Conservation (phyloP, 1,140 invertebrate genomes). For the Aphaenogaster floridana region DNA sequence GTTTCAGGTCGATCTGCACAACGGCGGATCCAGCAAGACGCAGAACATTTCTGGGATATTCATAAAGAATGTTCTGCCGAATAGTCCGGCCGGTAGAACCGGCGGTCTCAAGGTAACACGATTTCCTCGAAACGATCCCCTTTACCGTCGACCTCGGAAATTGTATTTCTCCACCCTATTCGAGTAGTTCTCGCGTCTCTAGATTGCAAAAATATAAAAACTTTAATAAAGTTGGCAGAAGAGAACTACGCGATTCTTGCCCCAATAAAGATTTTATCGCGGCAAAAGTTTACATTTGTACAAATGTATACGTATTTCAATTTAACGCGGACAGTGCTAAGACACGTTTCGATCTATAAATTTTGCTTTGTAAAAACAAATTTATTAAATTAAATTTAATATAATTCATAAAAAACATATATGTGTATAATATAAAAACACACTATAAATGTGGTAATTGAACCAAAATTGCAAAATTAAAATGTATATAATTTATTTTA, state of each 20-base stretch:
- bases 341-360: background rate
- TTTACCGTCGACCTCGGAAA: conserved; percentile 28
- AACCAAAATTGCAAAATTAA: too few species aligned
- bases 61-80: conserved; percentile 98
- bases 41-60: conserved; percentile 96
- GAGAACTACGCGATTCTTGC: background rate
- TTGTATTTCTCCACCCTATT: conserved; percentile 6
- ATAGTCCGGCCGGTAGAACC: conserved; percentile 97
- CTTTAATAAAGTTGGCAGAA: background rate
- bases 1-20: conserved; percentile 88
- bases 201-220: background rate
- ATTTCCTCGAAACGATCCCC: conserved; percentile 4
- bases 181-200: background rate
- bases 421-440: too few species aligned
- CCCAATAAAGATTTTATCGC: background rate
- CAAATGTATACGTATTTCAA: background rate
- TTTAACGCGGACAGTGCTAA: background rate
- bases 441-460: too few species aligned
- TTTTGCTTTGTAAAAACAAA: background rate
- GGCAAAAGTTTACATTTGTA: background rate
- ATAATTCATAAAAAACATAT: too few species aligned
- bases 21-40: conserved; percentile 81
- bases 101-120: conserved; percentile 93
- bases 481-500: background rate
- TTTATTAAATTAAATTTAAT: background rate